phyloP scores from a whole-genome alignment of 2,113 vertebrate species.

The Clarias macrocephalus region DNA sequence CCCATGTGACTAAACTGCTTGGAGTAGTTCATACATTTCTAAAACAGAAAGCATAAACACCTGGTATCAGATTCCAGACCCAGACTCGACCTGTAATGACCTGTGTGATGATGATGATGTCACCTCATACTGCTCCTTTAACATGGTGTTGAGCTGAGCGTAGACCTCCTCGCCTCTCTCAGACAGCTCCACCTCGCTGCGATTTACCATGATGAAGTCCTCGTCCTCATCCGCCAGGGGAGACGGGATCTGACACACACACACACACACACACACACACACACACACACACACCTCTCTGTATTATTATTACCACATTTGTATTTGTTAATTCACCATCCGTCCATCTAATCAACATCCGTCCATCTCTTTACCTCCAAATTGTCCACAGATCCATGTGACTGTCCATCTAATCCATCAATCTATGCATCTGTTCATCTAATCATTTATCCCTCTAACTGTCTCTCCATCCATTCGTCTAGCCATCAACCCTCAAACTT shows the following conservation, averaged over 20 bases:
- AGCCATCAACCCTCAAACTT: background rate
- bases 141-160: slow-evolving; percentile 81
- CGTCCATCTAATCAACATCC: background rate
- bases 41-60: slow-evolving; percentile 25
- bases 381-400: background rate
- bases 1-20: slow-evolving; percentile 95
- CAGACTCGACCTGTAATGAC: background rate
- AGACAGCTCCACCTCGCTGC: slow-evolving; percentile 83
- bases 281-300: background rate
- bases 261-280: background rate
- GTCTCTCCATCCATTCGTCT: background rate
- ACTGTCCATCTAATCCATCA: background rate
- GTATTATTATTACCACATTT: background rate
- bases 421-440: background rate
- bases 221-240: slow-evolving; percentile 88
- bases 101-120: background rate
- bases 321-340: background rate
- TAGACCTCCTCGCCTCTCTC: slow-evolving; percentile 89
- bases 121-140: slow-evolving; percentile 90
- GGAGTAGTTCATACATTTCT: slow-evolving; percentile 92
- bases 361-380: background rate
- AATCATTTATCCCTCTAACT: background rate
- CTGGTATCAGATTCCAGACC: background rate
- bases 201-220: slow-evolving; percentile 91
- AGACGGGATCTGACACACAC: slow-evolving; percentile 81